Evolutionary conservation across 2,797 vertebrate species (phyloP).

Genomic region (Melanotaenia maccullochi): DNA sequence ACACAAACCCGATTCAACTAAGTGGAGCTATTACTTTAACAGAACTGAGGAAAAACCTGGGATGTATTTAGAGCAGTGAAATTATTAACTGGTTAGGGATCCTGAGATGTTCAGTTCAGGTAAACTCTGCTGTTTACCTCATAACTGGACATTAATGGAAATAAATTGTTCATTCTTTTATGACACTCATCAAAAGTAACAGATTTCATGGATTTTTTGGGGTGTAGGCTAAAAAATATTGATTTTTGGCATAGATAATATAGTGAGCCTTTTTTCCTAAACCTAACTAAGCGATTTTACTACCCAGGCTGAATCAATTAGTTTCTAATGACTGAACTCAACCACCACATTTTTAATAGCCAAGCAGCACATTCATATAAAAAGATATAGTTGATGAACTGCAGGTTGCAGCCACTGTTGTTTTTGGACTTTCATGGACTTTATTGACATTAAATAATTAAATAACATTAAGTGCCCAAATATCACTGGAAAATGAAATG

Average conservation of each 20-base stretch:
- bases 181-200: too few species aligned
- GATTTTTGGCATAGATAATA: too few species aligned
- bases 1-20: not conserved
- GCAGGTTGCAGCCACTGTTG: not conserved
- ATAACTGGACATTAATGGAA: too few species aligned
- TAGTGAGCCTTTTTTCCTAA: not conserved
- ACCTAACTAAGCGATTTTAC: not conserved
- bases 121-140: not conserved
- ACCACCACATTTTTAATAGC: too few species aligned
- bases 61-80: not conserved
- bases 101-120: not conserved
- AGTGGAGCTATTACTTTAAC: not conserved
- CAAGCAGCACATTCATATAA: too few species aligned
- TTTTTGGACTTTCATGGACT: slow-evolving; percentile 12
- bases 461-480: not conserved
- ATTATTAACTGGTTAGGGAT: not conserved
- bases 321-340: too few species aligned
- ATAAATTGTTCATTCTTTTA: too few species aligned
- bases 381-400: not conserved
- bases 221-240: too few species aligned
- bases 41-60: not conserved
- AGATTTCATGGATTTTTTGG: too few species aligned
- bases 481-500: not conserved
- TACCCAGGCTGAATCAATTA: not conserved
- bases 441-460: slow-evolving; percentile 9